phyloP scores from a whole-genome alignment of 2,797 vertebrate species.

The Odontamblyopus rebecca region DNA sequence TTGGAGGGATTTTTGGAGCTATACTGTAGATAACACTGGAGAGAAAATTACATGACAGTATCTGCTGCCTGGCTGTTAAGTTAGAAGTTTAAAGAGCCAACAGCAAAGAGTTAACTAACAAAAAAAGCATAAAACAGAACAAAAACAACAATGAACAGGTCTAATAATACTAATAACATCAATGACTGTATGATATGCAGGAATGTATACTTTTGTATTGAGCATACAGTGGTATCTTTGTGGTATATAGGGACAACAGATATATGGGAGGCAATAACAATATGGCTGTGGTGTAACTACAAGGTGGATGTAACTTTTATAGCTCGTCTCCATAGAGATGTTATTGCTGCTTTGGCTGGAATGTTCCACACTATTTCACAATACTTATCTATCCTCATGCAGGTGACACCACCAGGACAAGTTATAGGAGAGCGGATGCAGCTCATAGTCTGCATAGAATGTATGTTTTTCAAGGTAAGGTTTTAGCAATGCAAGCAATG shows the following conservation, averaged over 20 bases:
- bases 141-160: too few species aligned
- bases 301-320: not conserved
- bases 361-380: not conserved
- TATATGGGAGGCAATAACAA: not conserved
- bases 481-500: too few species aligned
- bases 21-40: constrained; percentile 24
- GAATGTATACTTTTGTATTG: too few species aligned
- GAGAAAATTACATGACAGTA: not conserved
- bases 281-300: not conserved
- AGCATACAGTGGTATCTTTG: too few species aligned
- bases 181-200: too few species aligned
- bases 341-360: not conserved
- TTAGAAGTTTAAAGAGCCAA: not conserved
- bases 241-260: not conserved
- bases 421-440: too few species aligned
- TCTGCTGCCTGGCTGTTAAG: constrained; percentile 4
- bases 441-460: too few species aligned
- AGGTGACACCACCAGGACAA: too few species aligned
- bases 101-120: not conserved
- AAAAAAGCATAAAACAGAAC: too few species aligned
- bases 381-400: too few species aligned
- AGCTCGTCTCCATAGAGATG: not conserved
- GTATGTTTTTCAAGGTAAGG: too few species aligned
- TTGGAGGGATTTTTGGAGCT: constrained; percentile 19
- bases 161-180: too few species aligned